A percentile compares a stretch with the other conserved stretches of the same genome.
These are phyloP conservation scores for Phylloscopus collybita DNA, from an alignment of 2,797 vertebrate species.

Conservation along the genomic window DNA sequence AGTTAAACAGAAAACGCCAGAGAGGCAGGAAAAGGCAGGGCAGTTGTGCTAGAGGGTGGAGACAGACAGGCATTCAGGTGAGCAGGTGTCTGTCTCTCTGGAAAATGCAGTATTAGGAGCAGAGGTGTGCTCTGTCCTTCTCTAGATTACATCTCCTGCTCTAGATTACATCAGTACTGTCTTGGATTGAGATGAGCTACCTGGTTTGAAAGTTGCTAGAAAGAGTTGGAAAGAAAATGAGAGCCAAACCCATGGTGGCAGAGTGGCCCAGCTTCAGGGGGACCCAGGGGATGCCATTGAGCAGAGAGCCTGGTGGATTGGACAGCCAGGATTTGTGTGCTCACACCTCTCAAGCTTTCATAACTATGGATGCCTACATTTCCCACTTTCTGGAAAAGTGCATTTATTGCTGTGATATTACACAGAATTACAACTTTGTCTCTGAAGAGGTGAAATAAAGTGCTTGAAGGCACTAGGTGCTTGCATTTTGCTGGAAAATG, in stretches of 20 bases:
- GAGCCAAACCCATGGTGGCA: not conserved
- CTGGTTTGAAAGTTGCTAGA: not conserved
- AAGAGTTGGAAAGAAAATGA: not conserved
- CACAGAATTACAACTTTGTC: not conserved
- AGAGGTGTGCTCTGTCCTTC: not conserved
- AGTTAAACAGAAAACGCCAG: not conserved
- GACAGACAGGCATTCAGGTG: not conserved
- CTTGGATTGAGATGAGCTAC: not conserved
- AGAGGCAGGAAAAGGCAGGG: not conserved
- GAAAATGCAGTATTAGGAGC: not conserved
- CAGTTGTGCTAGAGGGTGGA: not conserved
- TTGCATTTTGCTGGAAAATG: not conserved
- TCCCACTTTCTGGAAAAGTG: not conserved
- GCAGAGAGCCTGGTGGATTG: not conserved
- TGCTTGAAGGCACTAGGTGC: not conserved
- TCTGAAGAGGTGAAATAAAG: not conserved
- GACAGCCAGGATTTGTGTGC: not conserved
- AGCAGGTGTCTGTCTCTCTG: not conserved
- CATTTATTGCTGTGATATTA: not conserved
- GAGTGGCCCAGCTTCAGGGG: not conserved
- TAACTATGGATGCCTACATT: not conserved
- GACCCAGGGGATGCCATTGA: not conserved
- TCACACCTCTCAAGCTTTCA: not conserved
- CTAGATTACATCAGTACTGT: not conserved
- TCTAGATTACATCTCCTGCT: not conserved